These are phyloP conservation scores for Steinernema hermaphroditum DNA, from an alignment of 2,888 invertebrate species.

Conservation along the genomic window DNA sequence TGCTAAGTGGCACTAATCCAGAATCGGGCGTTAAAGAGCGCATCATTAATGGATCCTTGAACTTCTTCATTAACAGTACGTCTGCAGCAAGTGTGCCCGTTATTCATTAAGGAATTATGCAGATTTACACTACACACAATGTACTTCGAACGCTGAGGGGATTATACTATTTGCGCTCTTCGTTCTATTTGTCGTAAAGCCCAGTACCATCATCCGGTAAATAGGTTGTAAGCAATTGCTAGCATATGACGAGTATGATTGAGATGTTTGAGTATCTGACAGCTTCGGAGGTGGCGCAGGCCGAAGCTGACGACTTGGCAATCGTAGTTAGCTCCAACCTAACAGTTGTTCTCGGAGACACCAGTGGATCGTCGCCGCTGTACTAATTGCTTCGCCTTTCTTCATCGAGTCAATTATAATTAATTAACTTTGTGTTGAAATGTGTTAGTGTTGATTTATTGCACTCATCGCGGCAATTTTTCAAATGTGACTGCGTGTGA, in stretches of 20 bases:
- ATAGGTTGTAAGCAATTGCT: constrained; percentile 30
- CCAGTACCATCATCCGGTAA: constrained; percentile 9
- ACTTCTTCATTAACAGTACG: constrained; percentile 19
- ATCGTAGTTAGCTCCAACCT: constrained; percentile 18
- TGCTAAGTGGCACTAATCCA: constrained; percentile 21
- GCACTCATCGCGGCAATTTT: constrained; percentile 23
- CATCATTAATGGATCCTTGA: neutral
- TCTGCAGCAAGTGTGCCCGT: neutral
- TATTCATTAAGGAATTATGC: constrained; percentile 28
- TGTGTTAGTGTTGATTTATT: constrained; percentile 22
- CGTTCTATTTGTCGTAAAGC: neutral
- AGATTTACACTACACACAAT: constrained; percentile 1
- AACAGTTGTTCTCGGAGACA: constrained; percentile 15
- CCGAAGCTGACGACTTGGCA: neutral
- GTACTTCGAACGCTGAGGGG: neutral
- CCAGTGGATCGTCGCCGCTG: neutral
- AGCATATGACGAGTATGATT: constrained; percentile 31
- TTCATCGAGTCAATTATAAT: constrained; percentile 14
- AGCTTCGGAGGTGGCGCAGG: constrained; percentile 17
- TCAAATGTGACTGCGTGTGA: constrained; percentile 9
- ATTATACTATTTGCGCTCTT: constrained; percentile 12
- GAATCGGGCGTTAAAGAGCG: constrained; percentile 1
- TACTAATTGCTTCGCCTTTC: constrained; percentile 6
- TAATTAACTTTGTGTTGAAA: constrained; percentile 23
- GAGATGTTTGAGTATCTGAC: constrained; percentile 20